Base-by-base conservation (phyloP, 92 coral and sea anemone species). In the Micromussa lordhowensis region DNA sequence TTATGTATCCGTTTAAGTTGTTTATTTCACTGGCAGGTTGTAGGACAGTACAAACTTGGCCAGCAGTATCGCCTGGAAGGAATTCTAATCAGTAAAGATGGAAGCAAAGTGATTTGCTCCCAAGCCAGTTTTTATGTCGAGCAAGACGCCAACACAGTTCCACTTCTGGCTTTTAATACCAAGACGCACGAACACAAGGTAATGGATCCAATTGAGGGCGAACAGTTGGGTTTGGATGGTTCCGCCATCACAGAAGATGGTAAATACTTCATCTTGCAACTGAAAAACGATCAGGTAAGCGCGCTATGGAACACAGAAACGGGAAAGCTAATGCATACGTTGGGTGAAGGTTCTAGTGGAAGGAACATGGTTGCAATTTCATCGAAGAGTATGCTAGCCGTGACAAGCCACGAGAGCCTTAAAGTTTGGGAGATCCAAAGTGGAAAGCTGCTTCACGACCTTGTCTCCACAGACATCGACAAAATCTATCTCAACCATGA, bases 31-130 rank as follows among this genome's bases (percentile, higher is more conserved):
- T 2, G 13, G 48, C 89, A 86, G 89, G 95, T 94, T 26, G 88
- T 93, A 19, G 91, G 88, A 66, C 82, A 94, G 78, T 84, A 92
- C 71, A 97, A 96, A 81, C 90, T 93, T 40, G 90, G 91, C 21
- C 94, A 96, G 91, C 94, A 94, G 75, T 83, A 94, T 66, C 93
- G 93, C 49, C 82, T 96, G 35, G 95, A 97, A 82, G 98, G 92
- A 61, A 88, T 97, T 88, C 87, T 97, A 10, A 70, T 97, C 15
- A 93, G 98, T 78, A 87, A 83, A 22, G 88, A 97, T 80, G 94
- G 96, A 0, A 89, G 92, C 44, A 30, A 87, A 26, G 98, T 83
- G 21, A 93, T 95, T 58, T 71, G 89, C 38, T 93, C 98, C 29
- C 93, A 94, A 77, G 83, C 88, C 72, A 82, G 82, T 38, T 82